These are phyloP conservation scores for Morone saxatilis DNA, from an alignment of 2,113 vertebrate genomes.

Conservation along the genomic window DNA sequence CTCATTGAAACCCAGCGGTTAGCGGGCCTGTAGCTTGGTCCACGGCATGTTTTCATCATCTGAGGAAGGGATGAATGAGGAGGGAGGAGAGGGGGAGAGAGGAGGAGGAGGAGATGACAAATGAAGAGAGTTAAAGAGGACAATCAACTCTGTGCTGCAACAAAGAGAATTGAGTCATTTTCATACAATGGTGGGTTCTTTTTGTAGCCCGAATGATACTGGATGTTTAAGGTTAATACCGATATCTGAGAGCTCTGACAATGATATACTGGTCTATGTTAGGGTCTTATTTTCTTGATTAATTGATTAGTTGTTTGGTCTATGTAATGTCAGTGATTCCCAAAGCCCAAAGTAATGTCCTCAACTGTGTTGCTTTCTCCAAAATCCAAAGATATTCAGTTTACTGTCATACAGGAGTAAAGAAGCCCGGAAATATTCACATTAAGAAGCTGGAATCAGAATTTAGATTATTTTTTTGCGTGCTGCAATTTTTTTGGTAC, in stretches of 20 bases:
- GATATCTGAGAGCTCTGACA: neutral
- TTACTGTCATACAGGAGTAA: too few species aligned
- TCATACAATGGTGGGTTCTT: neutral
- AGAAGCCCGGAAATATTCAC: too few species aligned
- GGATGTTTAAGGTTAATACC: neutral
- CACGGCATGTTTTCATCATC: conserved; percentile 99
- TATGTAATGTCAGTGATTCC: too few species aligned
- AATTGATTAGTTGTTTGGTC: too few species aligned
- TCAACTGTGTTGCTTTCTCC: too few species aligned
- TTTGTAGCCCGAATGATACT: neutral
- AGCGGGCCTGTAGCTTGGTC: conserved; percentile 97
- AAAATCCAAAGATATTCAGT: too few species aligned
- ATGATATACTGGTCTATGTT: too few species aligned
- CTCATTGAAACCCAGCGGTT: conserved; percentile 98
- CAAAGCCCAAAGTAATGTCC: too few species aligned
- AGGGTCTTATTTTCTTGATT: too few species aligned
- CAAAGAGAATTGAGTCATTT: conserved; percentile 21
- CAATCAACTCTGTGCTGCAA: conserved; percentile 25
- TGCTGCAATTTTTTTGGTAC: too few species aligned
- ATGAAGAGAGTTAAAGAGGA: conserved; percentile 47
- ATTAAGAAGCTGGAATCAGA: too few species aligned
- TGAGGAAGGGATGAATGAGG: conserved; percentile 67
- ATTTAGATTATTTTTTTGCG: too few species aligned
- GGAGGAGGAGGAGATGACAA: conserved; percentile 13
- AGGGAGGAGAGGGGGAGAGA: neutral